Base-by-base conservation (phyloP, 2,888 invertebrate genomes). In the Alloscopus bannaensis region DNA sequence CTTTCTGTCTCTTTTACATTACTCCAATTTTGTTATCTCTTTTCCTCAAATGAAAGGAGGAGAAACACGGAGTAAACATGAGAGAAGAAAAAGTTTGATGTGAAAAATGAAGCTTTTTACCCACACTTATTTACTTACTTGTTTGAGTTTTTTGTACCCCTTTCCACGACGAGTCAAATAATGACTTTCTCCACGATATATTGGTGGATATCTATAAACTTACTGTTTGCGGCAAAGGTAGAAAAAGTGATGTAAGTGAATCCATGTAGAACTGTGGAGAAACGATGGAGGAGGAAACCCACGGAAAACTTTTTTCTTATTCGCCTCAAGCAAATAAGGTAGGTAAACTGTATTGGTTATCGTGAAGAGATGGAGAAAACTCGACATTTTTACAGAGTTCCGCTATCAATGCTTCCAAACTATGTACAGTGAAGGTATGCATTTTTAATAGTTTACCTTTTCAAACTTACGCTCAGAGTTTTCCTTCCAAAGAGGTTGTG, bases 31-130 rank as follows among this genome's bases (percentile, higher is more conserved):
- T 26, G 52, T 68, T 68, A 31, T 42, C 57, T 55, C 36, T 57
- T 42, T 50, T 42, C n/a, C 57, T 57, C 68, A 50, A 50, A n/a
- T 18, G 45, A 45, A 45, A 45, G 29, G 29, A 52, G 36, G 26
- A 40, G 55, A 20, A 36, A 45, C 16, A 40, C 26, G 28, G 57
- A 57, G 57, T 57, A 57, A 69, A 69, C 69, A 69, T n/a, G 40
- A 45, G 24, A n/a, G n/a, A 57, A 31, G 42, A 28, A 36, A 59
- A 70, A 70, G 50, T 59, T 70, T 29, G n/a, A 22, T 55, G 45
- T 59, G 59, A 70, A 70, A 70, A 59, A 45, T 70, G 70, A 70
- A 59, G 70, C 59, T 59, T 70, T 70, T 59, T 59, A 70, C 70
- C 59, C 31, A 31, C 59, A 57, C 55, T 69, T 55, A 57, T 70